Conservation (phyloP, 2,113 vertebrate species). For the Microcebus ravelobensis region DNA sequence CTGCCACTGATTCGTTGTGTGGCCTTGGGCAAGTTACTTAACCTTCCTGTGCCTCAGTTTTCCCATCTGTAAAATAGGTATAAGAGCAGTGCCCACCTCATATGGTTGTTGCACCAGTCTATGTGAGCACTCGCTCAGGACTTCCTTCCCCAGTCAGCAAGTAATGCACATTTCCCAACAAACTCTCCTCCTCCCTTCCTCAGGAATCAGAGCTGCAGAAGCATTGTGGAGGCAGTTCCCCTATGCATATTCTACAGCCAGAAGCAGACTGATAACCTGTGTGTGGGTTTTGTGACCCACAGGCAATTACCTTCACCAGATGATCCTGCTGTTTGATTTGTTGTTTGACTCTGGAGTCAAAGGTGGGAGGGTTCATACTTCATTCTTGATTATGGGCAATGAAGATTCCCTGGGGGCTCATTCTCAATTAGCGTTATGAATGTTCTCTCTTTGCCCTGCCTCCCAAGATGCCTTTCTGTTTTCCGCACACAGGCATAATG, state of each 20-base stretch:
- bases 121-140: not conserved
- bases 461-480: constrained; percentile 54
- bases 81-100: not conserved
- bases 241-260: not conserved
- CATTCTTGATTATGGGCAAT: constrained; percentile 52
- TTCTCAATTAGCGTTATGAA: constrained; percentile 48
- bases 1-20: not conserved
- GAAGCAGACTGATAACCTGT: not conserved
- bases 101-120: not conserved
- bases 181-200: not conserved
- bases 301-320: not conserved
- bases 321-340: constrained; percentile 42
- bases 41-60: not conserved
- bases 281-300: not conserved
- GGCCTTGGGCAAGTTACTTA: not conserved
- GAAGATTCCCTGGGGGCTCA: constrained; percentile 41
- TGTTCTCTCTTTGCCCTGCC: constrained; percentile 37
- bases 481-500: constrained; percentile 31
- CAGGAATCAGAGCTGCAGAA: not conserved
- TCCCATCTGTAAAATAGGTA: not conserved
- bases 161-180: not conserved
- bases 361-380: constrained; percentile 49
- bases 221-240: not conserved
- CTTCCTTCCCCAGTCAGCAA: not conserved
- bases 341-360: constrained; percentile 46